phyloP scores from a whole-genome alignment of 2,113 vertebrate species.

The Asarcornis scutulata region DNA sequence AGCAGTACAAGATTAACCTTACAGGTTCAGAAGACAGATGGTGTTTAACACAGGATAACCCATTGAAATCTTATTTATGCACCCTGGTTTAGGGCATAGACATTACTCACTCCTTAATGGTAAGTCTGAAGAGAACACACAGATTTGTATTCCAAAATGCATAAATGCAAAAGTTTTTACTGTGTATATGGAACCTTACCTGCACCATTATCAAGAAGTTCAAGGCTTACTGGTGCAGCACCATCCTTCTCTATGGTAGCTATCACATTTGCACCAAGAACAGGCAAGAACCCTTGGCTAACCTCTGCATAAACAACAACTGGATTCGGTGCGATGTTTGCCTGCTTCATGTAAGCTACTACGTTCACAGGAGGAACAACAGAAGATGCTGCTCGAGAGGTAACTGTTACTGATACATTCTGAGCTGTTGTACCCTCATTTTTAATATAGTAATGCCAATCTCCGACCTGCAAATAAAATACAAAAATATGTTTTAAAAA shows the following conservation, averaged over 20 bases:
- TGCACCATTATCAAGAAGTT: conserved; percentile 75
- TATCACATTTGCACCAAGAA: conserved; percentile 72
- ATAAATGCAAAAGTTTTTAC: background rate
- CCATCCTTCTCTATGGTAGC: conserved; percentile 62
- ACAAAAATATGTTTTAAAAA: background rate
- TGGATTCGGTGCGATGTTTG: conserved; percentile 27
- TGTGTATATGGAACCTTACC: conserved; percentile 44
- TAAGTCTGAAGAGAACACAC: background rate
- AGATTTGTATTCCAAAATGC: background rate
- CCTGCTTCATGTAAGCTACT: conserved; percentile 50
- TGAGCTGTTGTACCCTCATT: conserved; percentile 33
- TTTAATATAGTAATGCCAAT: conserved; percentile 71
- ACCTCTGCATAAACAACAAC: conserved; percentile 73
- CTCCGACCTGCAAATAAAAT: conserved; percentile 65
- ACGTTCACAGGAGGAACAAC: conserved; percentile 53
- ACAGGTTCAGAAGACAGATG: background rate
- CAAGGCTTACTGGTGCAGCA: background rate
- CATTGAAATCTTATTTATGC: background rate
- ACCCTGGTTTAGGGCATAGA: background rate
- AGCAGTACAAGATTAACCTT: background rate
- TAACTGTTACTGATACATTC: conserved; percentile 63
- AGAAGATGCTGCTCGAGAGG: conserved; percentile 55
- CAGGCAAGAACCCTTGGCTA: conserved; percentile 75
- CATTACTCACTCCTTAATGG: background rate
- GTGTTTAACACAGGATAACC: background rate